phyloP scores from a whole-genome alignment of 1,140 invertebrate genomes.

The Tetraneura akinire region DNA sequence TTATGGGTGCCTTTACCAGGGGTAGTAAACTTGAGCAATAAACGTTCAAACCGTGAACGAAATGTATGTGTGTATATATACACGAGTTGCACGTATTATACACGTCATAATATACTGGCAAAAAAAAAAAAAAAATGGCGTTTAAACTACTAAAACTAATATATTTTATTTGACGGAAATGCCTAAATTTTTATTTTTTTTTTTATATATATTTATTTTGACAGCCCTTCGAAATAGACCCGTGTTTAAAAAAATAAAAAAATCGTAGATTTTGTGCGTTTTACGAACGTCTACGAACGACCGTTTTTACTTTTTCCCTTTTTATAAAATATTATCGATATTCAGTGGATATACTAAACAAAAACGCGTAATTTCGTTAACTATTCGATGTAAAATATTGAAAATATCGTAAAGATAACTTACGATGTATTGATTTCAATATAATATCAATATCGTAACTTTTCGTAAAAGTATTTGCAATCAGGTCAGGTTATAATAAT shows the following conservation, averaged over 20 bases:
- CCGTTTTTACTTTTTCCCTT: background rate
- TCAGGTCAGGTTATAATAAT: no score
- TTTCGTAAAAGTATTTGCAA: no score
- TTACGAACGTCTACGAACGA: background rate
- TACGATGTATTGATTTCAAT: no score
- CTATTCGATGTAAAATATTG: no score
- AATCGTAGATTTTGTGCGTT: background rate
- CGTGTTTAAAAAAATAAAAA: no score
- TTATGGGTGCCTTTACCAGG: background rate
- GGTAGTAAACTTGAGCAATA: conserved; percentile 42
- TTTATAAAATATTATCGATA: no score
- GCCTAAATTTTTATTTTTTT: conserved; percentile 14
- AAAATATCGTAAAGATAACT: no score
- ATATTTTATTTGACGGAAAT: conserved; percentile 29
- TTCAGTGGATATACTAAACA: no score
- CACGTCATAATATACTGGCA: no score
- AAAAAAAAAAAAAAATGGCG: conserved; percentile 4
- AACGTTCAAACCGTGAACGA: conserved; percentile 27
- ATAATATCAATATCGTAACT: no score
- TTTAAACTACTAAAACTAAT: conserved; percentile 9
- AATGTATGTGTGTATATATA: background rate
- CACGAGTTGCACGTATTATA: background rate
- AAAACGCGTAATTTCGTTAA: no score
- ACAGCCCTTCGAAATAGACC: background rate
- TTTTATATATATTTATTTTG: no score